phyloP scores from a whole-genome alignment of 2,888 invertebrate genomes.

The Gisinianus flammeolus region DNA sequence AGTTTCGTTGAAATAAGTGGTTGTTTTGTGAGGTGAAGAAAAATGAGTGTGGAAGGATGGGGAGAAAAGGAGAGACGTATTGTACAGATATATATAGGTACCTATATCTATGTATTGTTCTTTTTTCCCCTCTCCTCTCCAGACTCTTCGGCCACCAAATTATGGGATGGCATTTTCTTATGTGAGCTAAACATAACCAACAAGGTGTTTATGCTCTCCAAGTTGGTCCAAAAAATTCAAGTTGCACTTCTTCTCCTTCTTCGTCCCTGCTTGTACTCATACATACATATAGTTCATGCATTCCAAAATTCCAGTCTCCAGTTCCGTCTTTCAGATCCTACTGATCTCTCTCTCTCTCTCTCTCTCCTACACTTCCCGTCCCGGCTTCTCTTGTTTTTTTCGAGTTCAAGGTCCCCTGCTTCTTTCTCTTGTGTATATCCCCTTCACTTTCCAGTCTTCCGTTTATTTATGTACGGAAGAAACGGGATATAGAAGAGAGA shows the following conservation, averaged over 20 bases:
- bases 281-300: too few relatives aligned
- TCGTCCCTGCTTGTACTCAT: neutral
- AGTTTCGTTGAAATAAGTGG: neutral
- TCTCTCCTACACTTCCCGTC: neutral
- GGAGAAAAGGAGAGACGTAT: constrained; percentile 18
- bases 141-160: constrained; percentile 25
- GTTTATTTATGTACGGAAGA: neutral
- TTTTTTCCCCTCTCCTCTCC: neutral
- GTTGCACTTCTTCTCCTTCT: neutral
- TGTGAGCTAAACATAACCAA: neutral
- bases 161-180: neutral
- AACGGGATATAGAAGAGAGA: neutral
- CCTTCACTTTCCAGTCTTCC: neutral
- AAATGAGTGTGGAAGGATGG: constrained; percentile 23
- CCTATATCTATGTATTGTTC: neutral
- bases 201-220: constrained; percentile 3
- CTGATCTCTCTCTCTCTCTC: neutral
- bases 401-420: neutral
- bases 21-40: constrained; percentile 15
- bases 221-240: neutral
- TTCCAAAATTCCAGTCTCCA: neutral
- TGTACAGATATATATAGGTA: too few relatives aligned
- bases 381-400: neutral
- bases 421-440: neutral
- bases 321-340: constrained; percentile 1